Conservation (phyloP, 2,888 invertebrate species). For the Protula sp. region DNA sequence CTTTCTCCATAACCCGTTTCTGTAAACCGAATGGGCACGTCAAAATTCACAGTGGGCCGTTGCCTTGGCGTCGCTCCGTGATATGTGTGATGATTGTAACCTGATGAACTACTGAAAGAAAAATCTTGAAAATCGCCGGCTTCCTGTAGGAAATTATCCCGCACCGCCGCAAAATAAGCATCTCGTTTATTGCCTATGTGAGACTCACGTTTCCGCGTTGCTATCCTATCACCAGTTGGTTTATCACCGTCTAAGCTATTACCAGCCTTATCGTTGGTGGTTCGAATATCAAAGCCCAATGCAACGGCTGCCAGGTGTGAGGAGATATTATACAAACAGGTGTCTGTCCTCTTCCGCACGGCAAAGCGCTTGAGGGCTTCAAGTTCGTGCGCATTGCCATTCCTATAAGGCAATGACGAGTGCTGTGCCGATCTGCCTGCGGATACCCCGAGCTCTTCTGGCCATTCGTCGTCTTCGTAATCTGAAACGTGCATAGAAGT, state of each 20-base stretch:
- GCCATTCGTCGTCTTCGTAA: constrained; percentile 51
- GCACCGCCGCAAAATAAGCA: constrained; percentile 47
- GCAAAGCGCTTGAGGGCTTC: constrained; percentile 20
- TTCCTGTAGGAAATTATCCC: constrained; percentile 43
- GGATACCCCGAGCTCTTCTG: constrained; percentile 38
- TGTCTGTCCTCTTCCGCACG: constrained; percentile 57
- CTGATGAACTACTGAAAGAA: constrained; percentile 24
- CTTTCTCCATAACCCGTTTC: constrained; percentile 16
- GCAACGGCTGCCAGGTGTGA: constrained; percentile 79
- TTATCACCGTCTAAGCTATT: constrained; percentile 17
- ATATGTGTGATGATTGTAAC: constrained; percentile 65
- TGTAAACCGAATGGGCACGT: constrained; percentile 40
- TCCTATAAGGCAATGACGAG: constrained; percentile 70
- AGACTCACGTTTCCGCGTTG: constrained; percentile 28
- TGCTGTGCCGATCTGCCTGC: constrained; percentile 28
- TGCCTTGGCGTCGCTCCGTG: constrained; percentile 70
- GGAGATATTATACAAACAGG: constrained; percentile 78
- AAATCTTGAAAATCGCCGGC: constrained; percentile 4
- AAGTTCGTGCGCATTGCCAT: constrained; percentile 55
- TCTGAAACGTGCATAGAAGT: no score
- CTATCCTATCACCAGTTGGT: not conserved
- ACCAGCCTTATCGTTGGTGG: constrained; percentile 45
- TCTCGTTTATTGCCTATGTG: constrained; percentile 45
- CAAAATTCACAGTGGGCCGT: constrained; percentile 43
- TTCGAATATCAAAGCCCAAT: constrained; percentile 87